phyloP scores from a whole-genome alignment of 2,888 invertebrate genomes.

The Morpho helenor region DNA sequence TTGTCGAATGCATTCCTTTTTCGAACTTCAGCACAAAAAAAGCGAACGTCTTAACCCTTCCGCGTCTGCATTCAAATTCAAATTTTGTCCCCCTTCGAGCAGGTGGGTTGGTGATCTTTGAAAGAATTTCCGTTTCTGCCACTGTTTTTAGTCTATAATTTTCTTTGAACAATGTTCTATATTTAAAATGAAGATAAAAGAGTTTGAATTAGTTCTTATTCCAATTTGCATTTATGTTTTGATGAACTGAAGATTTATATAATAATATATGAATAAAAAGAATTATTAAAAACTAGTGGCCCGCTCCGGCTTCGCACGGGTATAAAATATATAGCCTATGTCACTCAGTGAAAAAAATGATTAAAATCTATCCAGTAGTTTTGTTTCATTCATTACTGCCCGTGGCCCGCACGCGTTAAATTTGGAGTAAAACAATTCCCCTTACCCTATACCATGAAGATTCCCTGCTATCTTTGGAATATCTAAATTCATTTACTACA shows the following conservation, averaged over 20 bases:
- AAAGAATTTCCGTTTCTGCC: conserved; percentile 59
- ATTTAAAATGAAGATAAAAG: conserved; percentile 26
- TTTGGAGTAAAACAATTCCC: no score
- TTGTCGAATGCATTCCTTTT: conserved; percentile 13
- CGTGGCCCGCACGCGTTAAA: no score
- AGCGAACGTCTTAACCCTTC: conserved; percentile 60
- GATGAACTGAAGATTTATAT: neutral
- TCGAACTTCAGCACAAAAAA: conserved; percentile 30
- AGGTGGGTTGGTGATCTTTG: conserved; percentile 56
- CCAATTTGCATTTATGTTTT: conserved; percentile 1
- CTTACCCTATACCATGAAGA: no score
- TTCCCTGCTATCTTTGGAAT: no score
- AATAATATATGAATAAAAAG: no score
- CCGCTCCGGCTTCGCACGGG: no score
- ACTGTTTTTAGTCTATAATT: conserved; percentile 36
- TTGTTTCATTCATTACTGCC: no score
- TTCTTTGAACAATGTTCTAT: conserved; percentile 25
- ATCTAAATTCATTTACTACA: no score
- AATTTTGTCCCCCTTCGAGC: conserved; percentile 60
- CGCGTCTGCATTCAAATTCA: conserved; percentile 58
- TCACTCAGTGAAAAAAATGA: no score
- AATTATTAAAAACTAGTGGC: no score
- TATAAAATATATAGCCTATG: no score
- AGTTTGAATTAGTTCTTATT: conserved; percentile 18
- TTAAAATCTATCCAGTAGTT: no score